phyloP scores from a whole-genome alignment of 1,140 invertebrate genomes.

The Babylonia areolata region DNA sequence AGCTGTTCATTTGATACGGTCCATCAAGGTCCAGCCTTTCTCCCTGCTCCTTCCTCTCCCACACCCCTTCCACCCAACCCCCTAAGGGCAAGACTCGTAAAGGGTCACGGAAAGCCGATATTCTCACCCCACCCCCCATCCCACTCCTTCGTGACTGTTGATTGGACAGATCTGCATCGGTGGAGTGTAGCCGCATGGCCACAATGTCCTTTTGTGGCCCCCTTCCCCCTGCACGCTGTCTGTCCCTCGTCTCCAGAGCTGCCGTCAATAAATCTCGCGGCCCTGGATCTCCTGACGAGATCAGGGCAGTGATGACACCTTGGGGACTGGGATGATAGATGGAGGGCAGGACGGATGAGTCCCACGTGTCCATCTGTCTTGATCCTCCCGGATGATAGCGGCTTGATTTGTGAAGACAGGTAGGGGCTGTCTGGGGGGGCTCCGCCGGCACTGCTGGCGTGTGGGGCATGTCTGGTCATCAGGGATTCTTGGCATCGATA shows the following conservation, averaged over 20 bases:
- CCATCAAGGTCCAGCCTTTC: neutral
- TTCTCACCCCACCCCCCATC: neutral
- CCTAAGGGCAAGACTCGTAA: neutral
- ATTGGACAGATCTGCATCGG: neutral
- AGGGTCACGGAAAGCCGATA: neutral
- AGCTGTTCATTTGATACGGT: neutral
- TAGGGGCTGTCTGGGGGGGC: too few relatives aligned
- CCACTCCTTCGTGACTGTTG: neutral
- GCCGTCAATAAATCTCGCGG: slow-evolving; percentile 8
- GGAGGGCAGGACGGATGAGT: neutral
- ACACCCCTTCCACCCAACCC: neutral
- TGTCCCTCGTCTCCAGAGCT: neutral
- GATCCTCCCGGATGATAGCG: neutral
- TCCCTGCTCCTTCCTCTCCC: too few relatives aligned
- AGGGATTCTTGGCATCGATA: neutral
- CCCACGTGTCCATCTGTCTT: neutral
- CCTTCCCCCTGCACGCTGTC: too few relatives aligned
- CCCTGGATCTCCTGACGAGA: neutral
- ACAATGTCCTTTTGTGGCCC: neutral
- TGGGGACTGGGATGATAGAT: neutral
- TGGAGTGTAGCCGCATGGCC: neutral
- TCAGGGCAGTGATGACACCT: slow-evolving; percentile 17
- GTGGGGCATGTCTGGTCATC: too few relatives aligned
- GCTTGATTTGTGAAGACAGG: slow-evolving; percentile 27
- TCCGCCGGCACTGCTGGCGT: too few relatives aligned